Percentiles rank a stretch among this genome's conserved stretches.
These are phyloP conservation scores for Dinomys branickii DNA, from an alignment of 2,113 vertebrate genomes.

Conservation along the genomic window DNA sequence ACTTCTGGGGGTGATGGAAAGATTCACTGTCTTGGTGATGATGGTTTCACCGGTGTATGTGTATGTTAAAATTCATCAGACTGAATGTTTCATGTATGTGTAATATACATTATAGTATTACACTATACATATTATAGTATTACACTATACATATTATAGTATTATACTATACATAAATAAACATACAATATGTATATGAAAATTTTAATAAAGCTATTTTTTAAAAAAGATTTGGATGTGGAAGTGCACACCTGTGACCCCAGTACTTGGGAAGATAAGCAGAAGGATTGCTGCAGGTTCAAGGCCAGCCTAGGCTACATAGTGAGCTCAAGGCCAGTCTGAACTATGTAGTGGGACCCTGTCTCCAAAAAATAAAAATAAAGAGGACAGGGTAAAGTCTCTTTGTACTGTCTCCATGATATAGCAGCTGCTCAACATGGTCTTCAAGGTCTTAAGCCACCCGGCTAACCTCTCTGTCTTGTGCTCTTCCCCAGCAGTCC, in stretches of 20 bases:
- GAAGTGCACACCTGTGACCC: neutral
- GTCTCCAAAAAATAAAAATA: neutral
- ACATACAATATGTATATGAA: neutral
- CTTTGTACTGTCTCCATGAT: neutral
- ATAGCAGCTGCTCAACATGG: neutral
- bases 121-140: neutral
- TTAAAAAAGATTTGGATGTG: neutral
- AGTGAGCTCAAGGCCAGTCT: neutral
- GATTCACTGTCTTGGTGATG: neutral
- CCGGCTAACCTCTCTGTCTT: neutral
- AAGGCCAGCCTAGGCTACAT: neutral
- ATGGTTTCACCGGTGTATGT: neutral
- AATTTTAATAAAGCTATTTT: neutral
- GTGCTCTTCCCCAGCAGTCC: neutral
- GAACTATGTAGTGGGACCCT: neutral
- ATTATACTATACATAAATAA: neutral
- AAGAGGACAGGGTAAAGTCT: neutral
- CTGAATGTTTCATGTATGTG: neutral
- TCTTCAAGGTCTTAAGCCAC: neutral
- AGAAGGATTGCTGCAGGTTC: neutral
- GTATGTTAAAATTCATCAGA: neutral
- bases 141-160: neutral
- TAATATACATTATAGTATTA: neutral
- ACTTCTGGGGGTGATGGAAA: neutral
- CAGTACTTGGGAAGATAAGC: neutral